Evolutionary conservation across 2,888 invertebrate genomes (phyloP).

Genomic region (Drosophila prolongata): DNA sequence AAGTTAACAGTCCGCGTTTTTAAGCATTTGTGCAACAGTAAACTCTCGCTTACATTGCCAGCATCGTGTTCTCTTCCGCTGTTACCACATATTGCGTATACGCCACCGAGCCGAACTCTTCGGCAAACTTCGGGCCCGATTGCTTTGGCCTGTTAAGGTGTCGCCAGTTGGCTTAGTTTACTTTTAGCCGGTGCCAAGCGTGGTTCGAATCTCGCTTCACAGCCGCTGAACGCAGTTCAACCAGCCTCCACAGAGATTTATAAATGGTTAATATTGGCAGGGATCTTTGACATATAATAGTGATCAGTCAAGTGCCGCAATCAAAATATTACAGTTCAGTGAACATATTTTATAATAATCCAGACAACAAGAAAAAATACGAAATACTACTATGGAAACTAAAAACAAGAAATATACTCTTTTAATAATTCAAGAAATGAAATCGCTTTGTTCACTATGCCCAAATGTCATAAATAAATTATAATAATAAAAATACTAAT

Average conservation of each 20-base stretch:
- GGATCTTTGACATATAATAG: conserved; percentile 7
- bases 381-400: too few relatives aligned
- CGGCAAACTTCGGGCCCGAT: conserved; percentile 28
- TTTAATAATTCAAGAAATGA: not conserved
- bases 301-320: conserved; percentile 5
- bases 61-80: conserved; percentile 13
- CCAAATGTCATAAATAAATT: not conserved
- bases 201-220: conserved; percentile 55
- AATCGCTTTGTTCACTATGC: not conserved
- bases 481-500: too few relatives aligned
- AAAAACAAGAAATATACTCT: too few relatives aligned
- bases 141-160: conserved; percentile 19
- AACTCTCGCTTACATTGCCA: conserved; percentile 22
- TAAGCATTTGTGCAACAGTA: conserved; percentile 11
- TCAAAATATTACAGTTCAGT: too few relatives aligned
- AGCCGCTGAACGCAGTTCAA: conserved; percentile 5
- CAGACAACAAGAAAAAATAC: too few relatives aligned
- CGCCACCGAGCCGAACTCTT: conserved; percentile 43
- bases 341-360: too few relatives aligned
- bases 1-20: conserved; percentile 20
- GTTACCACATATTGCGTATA: conserved; percentile 50
- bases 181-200: conserved; percentile 73
- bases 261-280: conserved; percentile 11
- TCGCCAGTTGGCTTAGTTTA: conserved; percentile 64
- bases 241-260: not conserved